Conservation (phyloP, 2,888 invertebrate species). For the Sinopyrophorus schimmeli region DNA sequence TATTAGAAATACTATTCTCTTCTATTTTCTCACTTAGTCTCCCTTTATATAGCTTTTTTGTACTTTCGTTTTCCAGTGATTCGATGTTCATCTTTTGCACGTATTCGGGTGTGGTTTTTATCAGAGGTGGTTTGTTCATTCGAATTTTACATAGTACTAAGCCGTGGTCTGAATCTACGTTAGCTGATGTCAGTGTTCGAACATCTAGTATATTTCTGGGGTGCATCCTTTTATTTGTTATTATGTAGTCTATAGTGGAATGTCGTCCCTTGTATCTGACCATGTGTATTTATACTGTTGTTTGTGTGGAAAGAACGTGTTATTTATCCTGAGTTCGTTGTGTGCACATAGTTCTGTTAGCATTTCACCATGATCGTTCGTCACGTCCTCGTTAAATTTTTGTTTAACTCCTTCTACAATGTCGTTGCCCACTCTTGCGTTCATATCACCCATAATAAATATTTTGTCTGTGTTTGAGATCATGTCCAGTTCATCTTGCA, state of each 20-base stretch:
- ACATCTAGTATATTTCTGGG: background rate
- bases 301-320: background rate
- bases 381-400: background rate
- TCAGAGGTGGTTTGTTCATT: background rate
- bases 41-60: background rate
- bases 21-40: constrained; percentile 2
- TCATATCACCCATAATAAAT: background rate
- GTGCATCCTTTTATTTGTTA: background rate
- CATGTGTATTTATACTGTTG: constrained; percentile 1
- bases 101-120: constrained; percentile 1
- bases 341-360: background rate
- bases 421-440: background rate
- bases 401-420: background rate
- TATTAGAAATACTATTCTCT: constrained; percentile 1
- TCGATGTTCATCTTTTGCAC: background rate
- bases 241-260: background rate
- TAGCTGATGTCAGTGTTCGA: constrained; percentile 2
- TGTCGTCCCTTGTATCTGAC: background rate
- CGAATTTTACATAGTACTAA: constrained; percentile 1
- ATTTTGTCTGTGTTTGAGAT: background rate
- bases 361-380: background rate
- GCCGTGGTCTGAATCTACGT: background rate
- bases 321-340: background rate
- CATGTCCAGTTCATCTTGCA: too few species aligned
- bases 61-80: background rate